Base-by-base conservation (phyloP, 2,888 invertebrate genomes). In the Diploptera punctata region DNA sequence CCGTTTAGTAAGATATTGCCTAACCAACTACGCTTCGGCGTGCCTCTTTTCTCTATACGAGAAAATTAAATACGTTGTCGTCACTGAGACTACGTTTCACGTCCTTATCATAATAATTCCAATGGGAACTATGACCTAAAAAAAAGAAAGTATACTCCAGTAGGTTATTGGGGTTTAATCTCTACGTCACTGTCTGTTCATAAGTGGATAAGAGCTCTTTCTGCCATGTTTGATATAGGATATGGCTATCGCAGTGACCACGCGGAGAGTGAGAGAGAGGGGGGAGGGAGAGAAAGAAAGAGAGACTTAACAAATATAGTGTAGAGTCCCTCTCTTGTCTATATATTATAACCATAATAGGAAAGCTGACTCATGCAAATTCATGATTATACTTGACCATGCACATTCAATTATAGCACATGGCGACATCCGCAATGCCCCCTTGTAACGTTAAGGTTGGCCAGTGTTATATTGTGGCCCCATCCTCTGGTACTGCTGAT, bases 321-420 rank as follows among this genome's bases (percentile, higher is more conserved):
- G 18, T 52, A 19, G 18, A 19, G 26, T 19, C 24, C 31, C 16
- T 0, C n/a, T 16, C 13, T n/a, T 1, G 24, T 1, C 57, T 24
- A 2, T 16, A 4, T 21, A 21, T 52, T 16, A 4, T 52, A 2
- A 2, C 24, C 10, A 52, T 52, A 52, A 52, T 24, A 33, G 52
- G 52, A 52, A 7, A 13, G 29, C 29, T 13, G 29, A 57, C 29
- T 57, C 57, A 57, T 57, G 57, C 57, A 57, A 57, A 57, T 57
- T 57, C 57, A 57, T 57, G 24, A 31, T 57, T 57, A 29, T 57
- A 29, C 31, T 57, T 57, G 31, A 29, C 57, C 57, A 16, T 57
- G 29, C 57, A 31, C 57, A 57, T 57, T 57, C 57, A 57, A 57
- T 57, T 57, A 57, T 29, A 24, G 57, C 16, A 24, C 57, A 29